Percentiles rank a stretch among this genome's conserved stretches.
Evolutionary conservation across 2,113 vertebrate species (phyloP).

Genomic region (Urocitellus parryii): DNA sequence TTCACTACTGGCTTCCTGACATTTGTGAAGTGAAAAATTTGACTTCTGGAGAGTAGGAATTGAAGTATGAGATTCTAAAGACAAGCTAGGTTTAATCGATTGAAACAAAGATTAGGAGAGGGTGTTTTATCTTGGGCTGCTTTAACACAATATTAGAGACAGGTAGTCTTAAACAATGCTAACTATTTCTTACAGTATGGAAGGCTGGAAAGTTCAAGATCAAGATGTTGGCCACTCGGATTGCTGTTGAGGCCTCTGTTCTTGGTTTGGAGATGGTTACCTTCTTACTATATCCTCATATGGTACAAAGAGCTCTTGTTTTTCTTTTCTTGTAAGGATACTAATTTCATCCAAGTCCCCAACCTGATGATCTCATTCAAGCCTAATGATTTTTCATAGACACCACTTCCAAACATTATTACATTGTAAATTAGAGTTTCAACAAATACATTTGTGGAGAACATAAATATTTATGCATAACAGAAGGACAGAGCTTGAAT

Average conservation of each 20-base stretch:
- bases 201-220: neutral
- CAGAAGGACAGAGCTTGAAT: neutral
- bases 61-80: neutral
- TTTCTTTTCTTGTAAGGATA: neutral
- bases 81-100: neutral
- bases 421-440: neutral
- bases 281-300: neutral
- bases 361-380: neutral
- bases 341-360: neutral
- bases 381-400: neutral
- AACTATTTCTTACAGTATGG: neutral
- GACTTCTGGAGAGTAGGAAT: neutral
- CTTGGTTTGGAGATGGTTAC: neutral
- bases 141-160: neutral
- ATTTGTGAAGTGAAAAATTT: neutral
- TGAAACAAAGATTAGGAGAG: neutral
- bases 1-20: neutral
- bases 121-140: neutral
- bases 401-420: neutral
- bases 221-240: neutral
- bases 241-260: neutral
- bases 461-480: neutral
- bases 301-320: fast-evolving
- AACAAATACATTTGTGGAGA: neutral
- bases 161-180: neutral